Evolutionary conservation across 2,113 vertebrate genomes (phyloP), one percentile per base, ranked within the genome.

Genomic region (Prochilodus magdalenae): DNA sequence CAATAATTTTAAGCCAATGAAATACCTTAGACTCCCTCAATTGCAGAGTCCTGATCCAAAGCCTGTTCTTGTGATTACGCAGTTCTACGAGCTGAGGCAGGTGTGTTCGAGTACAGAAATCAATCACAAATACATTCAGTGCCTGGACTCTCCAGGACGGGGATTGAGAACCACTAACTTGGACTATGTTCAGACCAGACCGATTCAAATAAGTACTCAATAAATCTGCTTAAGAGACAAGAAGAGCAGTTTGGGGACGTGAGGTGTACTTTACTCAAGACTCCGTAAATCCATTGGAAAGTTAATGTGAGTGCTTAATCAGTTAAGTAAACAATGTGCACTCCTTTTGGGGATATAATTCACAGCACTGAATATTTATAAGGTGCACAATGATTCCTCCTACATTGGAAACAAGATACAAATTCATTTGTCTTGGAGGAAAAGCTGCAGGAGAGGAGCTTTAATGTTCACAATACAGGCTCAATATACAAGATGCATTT

Each of bases 71-170:
- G 22, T 11, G 60, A 24, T 44, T 44, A 18, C 26, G n/a, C 11
- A 36, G 49, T 7, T 69, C 44, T 69, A 33, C 53, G 29, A 78
- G 65, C 49, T 22, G 14, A 20, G 47, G 51, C 66, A 71, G 55
- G 30, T 44, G 77, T 62, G 49, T 16, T 59, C 24, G 27, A 78
- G 47, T 15, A 67, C 30, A 53, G 59, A 83, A 27, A 36, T 51
- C 1, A 24, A 47, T 51, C 36, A 49, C 7, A 36, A 67, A 63
- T 27, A 70, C 16, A 5, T 26, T 44, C 2, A 3, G 26, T 40
- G 27, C 22, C 30, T 69, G 5, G 22, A 29, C 10, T 67, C 65
- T 69, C 20, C 51, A 40, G 20, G 24, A 59, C 18, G 76, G n/a
- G n/a, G 18, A 15, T n/a, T 16, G 13, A 51, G 20, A 30, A 51